Evolutionary conservation across 2,888 invertebrate genomes (phyloP).

Genomic region (Pachycephus smyrnensis): DNA sequence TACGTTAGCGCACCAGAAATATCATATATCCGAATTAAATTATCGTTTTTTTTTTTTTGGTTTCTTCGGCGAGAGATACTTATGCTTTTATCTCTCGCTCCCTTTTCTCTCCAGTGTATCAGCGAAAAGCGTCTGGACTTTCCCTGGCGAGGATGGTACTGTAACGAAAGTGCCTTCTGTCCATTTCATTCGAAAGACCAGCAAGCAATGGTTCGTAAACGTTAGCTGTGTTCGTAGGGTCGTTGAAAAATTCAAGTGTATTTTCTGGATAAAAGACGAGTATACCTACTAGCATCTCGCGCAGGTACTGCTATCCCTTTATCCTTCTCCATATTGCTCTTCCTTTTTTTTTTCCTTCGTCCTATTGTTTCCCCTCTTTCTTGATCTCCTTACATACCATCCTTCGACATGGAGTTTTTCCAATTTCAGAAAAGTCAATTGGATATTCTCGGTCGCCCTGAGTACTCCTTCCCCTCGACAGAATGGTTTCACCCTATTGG

Average conservation of each 20-base stretch:
- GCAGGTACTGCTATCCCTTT: not conserved
- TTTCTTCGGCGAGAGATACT: not conserved
- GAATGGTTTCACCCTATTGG: not conserved
- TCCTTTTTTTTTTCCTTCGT: not conserved
- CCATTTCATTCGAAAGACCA: not conserved
- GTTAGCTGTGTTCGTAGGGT: not conserved
- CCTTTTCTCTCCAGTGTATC: not conserved
- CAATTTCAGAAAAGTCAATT: not conserved
- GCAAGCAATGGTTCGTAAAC: not conserved
- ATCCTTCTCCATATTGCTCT: not conserved
- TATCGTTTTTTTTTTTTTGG: not conserved
- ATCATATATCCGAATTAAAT: not conserved
- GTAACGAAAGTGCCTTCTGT: not conserved
- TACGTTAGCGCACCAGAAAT: too few relatives aligned
- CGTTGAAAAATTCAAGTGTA: not conserved
- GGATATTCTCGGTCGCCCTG: not conserved
- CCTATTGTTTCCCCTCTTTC: not conserved
- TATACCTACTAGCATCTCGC: not conserved
- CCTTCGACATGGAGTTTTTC: not conserved
- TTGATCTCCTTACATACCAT: not conserved
- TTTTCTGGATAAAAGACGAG: not conserved
- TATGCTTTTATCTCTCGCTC: not conserved
- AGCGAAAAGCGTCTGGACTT: not conserved
- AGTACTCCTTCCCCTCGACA: not conserved
- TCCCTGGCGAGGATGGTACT: not conserved